Base-by-base conservation (phyloP, 2,888 invertebrate genomes). In the Steromphala cineraria region DNA sequence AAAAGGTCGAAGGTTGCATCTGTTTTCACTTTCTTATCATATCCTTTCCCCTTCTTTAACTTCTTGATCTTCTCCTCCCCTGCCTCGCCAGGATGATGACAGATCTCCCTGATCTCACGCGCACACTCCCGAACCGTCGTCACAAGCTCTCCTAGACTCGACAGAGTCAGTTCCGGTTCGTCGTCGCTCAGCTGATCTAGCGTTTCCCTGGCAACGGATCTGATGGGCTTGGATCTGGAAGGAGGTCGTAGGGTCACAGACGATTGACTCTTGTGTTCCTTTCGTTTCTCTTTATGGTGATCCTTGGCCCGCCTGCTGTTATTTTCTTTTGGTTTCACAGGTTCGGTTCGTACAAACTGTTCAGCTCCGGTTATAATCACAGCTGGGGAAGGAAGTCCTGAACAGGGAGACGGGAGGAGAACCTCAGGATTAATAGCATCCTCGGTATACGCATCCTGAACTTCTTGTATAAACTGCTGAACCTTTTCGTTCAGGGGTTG, bases 111-210 rank as follows among this genome's bases (percentile, higher is more conserved):
- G 15, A 78, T 78, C 28, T 78, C 78, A 24, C 53, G 36, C 24
- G 78, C 78, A 24, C 78, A 78, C 21, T 62, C 62, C 8, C 78
- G 46, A 17, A 78, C 78, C 3, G 78, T 78, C 24, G n/a, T 67
- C 36, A 78, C 62, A 15, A 78, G 62, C 21, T 78, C 67, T 21
- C 78, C 62, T n/a, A 78, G 62, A 78, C 78, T 78, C 40, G 62
- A 62, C 19, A 78, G 53, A 78, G 56, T 78, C 17, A 78, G 67
- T 52, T 78, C 78, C 40, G 36, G 36, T n/a, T 62, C 52, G 10
- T 78, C 78, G 67, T 78, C 67, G 40, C 67, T 78, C 2, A 28
- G n/a, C 10, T 21, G 28, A n/a, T 46, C 56, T 7, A 46, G 21
- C n/a, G 52, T 46, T 28, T 19, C 46, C 40, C 76, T 28, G 7